phyloP scores from a whole-genome alignment of 2,888 invertebrate species.

The Furcula furcula region DNA sequence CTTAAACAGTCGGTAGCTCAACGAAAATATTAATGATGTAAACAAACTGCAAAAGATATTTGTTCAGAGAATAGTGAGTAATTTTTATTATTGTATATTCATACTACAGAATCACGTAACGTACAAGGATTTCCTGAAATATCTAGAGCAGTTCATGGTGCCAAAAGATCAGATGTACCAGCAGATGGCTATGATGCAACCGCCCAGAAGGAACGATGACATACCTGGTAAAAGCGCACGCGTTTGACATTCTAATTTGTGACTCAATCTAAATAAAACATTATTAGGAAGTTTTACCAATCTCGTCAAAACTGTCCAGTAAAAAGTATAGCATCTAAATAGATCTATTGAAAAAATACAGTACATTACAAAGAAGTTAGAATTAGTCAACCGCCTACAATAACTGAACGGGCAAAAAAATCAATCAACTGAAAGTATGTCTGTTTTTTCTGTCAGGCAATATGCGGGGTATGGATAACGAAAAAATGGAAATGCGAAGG shows the following conservation, averaged over 20 bases:
- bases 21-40: no score
- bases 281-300: not conserved
- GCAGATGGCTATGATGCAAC: conserved; percentile 68
- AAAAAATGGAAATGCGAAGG: conserved; percentile 62
- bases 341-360: not conserved
- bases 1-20: no score
- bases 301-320: not conserved
- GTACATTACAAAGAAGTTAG: not conserved
- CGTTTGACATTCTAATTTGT: not conserved
- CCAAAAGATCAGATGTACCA: conserved; percentile 72
- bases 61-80: no score
- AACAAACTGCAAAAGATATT: no score
- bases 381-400: conserved; percentile 3
- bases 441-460: conserved; percentile 40
- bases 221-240: conserved; percentile 46
- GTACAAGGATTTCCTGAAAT: conserved; percentile 85
- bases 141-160: conserved; percentile 83
- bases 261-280: not conserved
- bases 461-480: conserved; percentile 55
- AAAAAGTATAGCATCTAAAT: not conserved
- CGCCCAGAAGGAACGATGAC: conserved; percentile 55
- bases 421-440: not conserved
- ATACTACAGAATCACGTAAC: conserved; percentile 84
- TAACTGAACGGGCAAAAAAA: conserved; percentile 2
- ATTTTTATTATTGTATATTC: no score